Percentiles rank a stretch among this genome's conserved stretches.
These are phyloP conservation scores for Centrocercus urophasianus DNA, from an alignment of 2,113 vertebrate genomes.

Conservation along the genomic window DNA sequence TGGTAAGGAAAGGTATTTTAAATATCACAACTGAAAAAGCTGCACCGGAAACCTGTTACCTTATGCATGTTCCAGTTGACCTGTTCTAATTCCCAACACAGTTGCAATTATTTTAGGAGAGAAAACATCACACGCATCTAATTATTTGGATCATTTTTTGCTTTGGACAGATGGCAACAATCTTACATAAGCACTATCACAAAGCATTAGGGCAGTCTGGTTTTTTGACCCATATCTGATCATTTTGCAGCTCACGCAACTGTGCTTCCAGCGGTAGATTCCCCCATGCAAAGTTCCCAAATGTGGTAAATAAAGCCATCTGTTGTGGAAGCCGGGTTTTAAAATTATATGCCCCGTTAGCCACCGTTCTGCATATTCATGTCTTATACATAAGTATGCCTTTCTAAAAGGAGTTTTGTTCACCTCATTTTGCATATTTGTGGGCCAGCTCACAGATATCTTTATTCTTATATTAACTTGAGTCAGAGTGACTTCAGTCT, in stretches of 20 bases:
- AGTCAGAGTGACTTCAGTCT: background rate
- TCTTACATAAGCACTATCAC: background rate
- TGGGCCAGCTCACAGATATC: background rate
- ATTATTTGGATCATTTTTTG: background rate
- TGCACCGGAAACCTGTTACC: background rate
- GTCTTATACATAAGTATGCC: background rate
- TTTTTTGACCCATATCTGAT: slow-evolving; percentile 32
- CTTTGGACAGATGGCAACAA: background rate
- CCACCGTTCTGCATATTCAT: background rate
- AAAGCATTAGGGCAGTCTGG: background rate
- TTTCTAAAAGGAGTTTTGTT: background rate
- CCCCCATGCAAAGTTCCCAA: background rate
- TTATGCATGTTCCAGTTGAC: background rate
- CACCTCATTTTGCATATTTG: background rate
- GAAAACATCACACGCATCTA: background rate
- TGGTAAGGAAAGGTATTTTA: background rate
- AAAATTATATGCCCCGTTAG: slow-evolving; percentile 1
- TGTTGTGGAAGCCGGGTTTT: slow-evolving; percentile 17
- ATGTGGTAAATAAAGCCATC: slow-evolving; percentile 36
- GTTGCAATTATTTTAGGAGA: background rate
- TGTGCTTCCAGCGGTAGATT: background rate
- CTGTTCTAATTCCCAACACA: background rate
- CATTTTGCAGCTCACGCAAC: slow-evolving; percentile 3
- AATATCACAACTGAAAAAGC: background rate
- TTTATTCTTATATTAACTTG: background rate